Evolutionary conservation across 2,113 vertebrate genomes (phyloP).

Genomic region (Ctenodactylus gundi): DNA sequence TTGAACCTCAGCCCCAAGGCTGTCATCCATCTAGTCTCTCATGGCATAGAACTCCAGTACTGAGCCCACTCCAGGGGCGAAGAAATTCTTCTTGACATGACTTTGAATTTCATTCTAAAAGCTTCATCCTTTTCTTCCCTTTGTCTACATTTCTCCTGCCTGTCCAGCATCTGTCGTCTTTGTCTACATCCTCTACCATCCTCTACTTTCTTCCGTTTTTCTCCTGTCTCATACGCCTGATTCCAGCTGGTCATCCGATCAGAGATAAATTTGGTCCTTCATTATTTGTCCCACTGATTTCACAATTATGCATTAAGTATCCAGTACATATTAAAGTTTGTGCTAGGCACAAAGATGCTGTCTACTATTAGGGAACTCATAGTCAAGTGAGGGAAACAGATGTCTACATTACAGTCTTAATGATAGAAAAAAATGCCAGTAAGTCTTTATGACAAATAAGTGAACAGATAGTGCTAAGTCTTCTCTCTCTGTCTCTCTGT

Average conservation of each 20-base stretch:
- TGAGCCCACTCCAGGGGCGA: not conserved
- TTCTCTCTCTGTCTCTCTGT: not conserved
- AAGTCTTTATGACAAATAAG: not conserved
- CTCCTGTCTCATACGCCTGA: not conserved
- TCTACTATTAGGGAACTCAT: constrained; percentile 39
- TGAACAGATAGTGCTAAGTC: not conserved
- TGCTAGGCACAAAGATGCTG: not conserved
- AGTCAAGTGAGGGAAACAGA: not conserved
- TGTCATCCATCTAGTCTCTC: constrained; percentile 16
- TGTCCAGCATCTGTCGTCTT: constrained; percentile 5
- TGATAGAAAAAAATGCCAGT: constrained; percentile 12
- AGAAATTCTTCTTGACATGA: constrained; percentile 30
- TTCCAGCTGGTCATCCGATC: not conserved
- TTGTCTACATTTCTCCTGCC: not conserved
- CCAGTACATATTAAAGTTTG: not conserved
- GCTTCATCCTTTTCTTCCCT: not conserved
- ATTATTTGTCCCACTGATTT: constrained; percentile 40
- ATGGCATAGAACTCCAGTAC: not conserved
- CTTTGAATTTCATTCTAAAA: not conserved
- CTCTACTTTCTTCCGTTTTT: constrained; percentile 4
- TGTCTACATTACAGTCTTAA: not conserved
- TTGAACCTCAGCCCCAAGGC: not conserved
- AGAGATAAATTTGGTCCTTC: constrained; percentile 9
- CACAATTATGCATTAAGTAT: not conserved
- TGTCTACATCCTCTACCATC: constrained; percentile 9